phyloP scores from a whole-genome alignment of 2,113 vertebrate species.

The Donacobius atricapilla region DNA sequence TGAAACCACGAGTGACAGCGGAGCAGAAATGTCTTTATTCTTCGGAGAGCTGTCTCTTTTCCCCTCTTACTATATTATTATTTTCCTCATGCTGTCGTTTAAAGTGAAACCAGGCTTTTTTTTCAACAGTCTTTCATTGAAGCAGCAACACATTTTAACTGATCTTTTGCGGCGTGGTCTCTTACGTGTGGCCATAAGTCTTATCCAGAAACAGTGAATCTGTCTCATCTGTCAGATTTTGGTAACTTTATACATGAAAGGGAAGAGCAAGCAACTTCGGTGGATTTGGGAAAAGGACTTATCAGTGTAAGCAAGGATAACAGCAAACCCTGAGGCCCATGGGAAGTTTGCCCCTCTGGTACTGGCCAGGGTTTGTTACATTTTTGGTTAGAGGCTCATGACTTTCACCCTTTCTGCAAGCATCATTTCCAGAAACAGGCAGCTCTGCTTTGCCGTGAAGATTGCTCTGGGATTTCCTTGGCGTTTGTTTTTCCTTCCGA shows the following conservation, averaged over 20 bases:
- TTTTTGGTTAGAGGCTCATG: neutral
- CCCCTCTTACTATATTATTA: neutral
- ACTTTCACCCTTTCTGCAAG: neutral
- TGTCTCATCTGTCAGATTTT: slow-evolving; percentile 36
- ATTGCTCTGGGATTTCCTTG: slow-evolving; percentile 26
- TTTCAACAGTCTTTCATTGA: neutral
- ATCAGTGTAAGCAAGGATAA: slow-evolving; percentile 9
- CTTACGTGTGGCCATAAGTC: neutral
- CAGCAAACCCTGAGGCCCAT: slow-evolving; percentile 14
- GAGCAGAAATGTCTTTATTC: neutral
- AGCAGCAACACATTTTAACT: neutral
- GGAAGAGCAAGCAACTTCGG: slow-evolving; percentile 24
- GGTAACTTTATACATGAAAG: slow-evolving; percentile 53
- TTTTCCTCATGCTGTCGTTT: neutral
- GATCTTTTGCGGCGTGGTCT: neutral
- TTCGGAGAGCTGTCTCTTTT: neutral
- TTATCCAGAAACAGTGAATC: slow-evolving; percentile 7
- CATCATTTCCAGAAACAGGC: neutral
- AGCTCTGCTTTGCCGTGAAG: neutral
- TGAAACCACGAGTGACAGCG: neutral
- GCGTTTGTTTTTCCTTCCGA: neutral
- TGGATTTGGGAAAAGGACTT: slow-evolving; percentile 8
- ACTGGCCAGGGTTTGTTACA: neutral
- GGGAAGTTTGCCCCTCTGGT: neutral
- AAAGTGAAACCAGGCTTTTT: neutral